A percentile compares a stretch with the other conserved stretches of the same genome.
phyloP scores from a whole-genome alignment of 2,888 invertebrate genomes.

The Pediacus dermestoides region DNA sequence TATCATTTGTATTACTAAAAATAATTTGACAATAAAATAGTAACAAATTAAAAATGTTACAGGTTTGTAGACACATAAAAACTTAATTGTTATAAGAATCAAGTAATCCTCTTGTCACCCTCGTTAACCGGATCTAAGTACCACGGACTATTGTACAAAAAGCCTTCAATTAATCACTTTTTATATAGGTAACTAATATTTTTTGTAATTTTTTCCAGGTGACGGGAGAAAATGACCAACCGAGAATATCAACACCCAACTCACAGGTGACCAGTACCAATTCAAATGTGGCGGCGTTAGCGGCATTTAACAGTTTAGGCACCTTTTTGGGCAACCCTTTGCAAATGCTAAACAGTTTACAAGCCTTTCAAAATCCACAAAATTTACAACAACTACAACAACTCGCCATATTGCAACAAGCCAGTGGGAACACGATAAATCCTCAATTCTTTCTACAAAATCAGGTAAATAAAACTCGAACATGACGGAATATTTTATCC shows the following conservation, averaged over 20 bases:
- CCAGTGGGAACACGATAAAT: constrained; percentile 43
- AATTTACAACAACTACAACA: constrained; percentile 64
- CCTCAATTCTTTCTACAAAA: constrained; percentile 75
- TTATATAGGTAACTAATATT: no score
- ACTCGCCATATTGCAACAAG: constrained; percentile 62
- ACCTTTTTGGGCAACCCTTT: constrained; percentile 47
- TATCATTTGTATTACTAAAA: no score
- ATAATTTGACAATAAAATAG: no score
- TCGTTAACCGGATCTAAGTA: no score
- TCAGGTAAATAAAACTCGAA: constrained; percentile 56
- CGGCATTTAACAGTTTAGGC: constrained; percentile 50
- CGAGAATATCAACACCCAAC: constrained; percentile 43
- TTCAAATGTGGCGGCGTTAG: constrained; percentile 50
- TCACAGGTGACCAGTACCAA: constrained; percentile 48
- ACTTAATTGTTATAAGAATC: no score
- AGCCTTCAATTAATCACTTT: no score
- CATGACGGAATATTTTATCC: no score
- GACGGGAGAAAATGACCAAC: constrained; percentile 44
- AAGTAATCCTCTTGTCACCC: no score
- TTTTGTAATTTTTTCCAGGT: no score
- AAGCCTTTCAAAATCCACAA: constrained; percentile 62
- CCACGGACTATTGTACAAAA: no score
- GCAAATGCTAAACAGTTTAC: constrained; percentile 48
- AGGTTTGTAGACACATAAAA: no score
- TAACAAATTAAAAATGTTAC: no score